Base-by-base conservation (phyloP, 2,113 vertebrate species). In the Stigmatopora argus region DNA sequence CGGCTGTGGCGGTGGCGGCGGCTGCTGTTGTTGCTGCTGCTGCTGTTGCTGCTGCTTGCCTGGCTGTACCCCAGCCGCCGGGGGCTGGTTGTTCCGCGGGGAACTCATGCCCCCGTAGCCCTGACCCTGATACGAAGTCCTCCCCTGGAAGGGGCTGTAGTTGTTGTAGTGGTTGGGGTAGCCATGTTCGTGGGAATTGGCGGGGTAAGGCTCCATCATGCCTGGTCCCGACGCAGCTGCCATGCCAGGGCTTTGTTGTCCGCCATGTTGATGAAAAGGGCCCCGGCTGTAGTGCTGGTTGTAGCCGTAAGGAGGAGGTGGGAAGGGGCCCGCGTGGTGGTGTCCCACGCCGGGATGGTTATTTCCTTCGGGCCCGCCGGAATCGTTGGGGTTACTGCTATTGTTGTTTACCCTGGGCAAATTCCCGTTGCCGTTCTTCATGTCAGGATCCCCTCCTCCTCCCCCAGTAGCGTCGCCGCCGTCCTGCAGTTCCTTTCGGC, bases 211-310 rank as follows among this genome's bases (percentile, higher is more conserved):
- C 91, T 93, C 93, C 89, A 93, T 92, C 88, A 92, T 87, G 89
- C 88, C 92, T 90, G 94, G 94, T 86, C 90, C 89, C 86, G 88
- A 85, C 80, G 90, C 89, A 87, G 89, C 89, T 93, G 94, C 94
- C 94, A 97, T 95, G 93, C 94, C 94, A 93, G 95, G 94, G 95
- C 95, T 98, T 98, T 98, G 95, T 98, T 98, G 95, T 96, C 95
- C 95, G 95, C 96, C 96, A 95, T 97, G 94, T 96, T 98, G 96
- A 94, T 95, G 94, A 93, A 96, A 95, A 92, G 94, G 90, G 90
- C 88, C 92, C 91, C 94, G 94, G 90, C 90, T 93, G 92, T 94
- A 95, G 91, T 92, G 91, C 86, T 91, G 93, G 92, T 92, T 94
- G 89, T 94, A 96, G 77, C 92, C 90, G 93, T 95, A 96, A 78